Evolutionary conservation across 2,888 invertebrate species (phyloP), one percentile per base, ranked within the genome.

Genomic region (Sipha maydis): DNA sequence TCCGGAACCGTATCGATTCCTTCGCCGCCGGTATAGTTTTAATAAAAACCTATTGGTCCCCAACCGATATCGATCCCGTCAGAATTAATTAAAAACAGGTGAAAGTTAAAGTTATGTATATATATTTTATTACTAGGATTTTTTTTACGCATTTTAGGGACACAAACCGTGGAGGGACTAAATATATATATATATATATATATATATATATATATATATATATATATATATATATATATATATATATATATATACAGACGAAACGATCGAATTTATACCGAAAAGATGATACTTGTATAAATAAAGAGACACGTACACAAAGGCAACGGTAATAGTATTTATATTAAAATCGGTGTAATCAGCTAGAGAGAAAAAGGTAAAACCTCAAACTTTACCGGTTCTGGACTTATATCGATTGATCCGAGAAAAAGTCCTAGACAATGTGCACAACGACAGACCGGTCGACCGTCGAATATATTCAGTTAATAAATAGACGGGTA

Each of bases 41-140:
- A 79, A 79, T 79, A 56, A 79, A 79, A 79, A 79, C 78, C 34
- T 79, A 79, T 79, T 21, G 78, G 78, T 79, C 78, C 56, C 78
- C 56, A 34, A 56, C 21, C 56, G 56, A 56, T 56, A 31, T 54
- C 78, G 78, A 56, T 79, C 78, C 56, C 34, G 34, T 34, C 78
- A 28, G 56, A 79, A 79, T 56, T 79, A 79, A 79, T 79, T 79
- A 79, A 56, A 79, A 28, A 71, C 14, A 17, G 17, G 25, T 31
- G 69, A 71, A 17, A 28, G 31, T 28, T 2, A 31, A 31, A 9
- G 69, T 9, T 28, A n/a, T 67, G n/a, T n/a, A 67, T 69, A 28
- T 69, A n/a, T 21, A 25, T 61, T 61, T 61, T 25, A 25, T 21
- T 25, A 3, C 5, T 61, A 48, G 11, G 14, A 14, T 48, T 48